Evolutionary conservation across 2,888 invertebrate genomes (phyloP).

Genomic region (Drosophila siamana): DNA sequence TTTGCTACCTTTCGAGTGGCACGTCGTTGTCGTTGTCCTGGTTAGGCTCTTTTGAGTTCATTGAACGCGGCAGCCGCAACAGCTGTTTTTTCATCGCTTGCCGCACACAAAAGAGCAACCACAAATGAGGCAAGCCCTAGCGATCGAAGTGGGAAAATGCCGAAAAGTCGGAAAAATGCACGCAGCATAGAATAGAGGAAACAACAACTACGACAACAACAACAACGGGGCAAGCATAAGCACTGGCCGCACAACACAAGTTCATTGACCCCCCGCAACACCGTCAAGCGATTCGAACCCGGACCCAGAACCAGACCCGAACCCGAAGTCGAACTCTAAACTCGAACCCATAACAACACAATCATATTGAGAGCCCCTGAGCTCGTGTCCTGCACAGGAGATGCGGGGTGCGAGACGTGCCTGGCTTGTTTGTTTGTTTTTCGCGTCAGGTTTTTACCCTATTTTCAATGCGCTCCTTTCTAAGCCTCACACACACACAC

Average conservation of each 20-base stretch:
- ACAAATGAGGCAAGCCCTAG: slow-evolving; percentile 11
- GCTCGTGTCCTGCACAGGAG: slow-evolving; percentile 16
- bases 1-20: slow-evolving; percentile 15
- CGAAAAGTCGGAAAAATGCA: slow-evolving; percentile 20
- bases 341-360: no score
- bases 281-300: background rate
- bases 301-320: background rate
- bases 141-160: slow-evolving; percentile 25
- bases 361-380: slow-evolving; percentile 8
- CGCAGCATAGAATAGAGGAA: slow-evolving; percentile 13
- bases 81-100: slow-evolving; percentile 67
- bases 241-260: slow-evolving; percentile 44
- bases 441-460: slow-evolving; percentile 81
- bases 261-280: slow-evolving; percentile 44
- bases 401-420: slow-evolving; percentile 29
- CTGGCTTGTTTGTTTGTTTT: slow-evolving; percentile 74
- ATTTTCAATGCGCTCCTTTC: slow-evolving; percentile 68
- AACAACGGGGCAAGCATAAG: background rate
- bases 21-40: slow-evolving; percentile 8
- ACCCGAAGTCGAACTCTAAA: background rate
- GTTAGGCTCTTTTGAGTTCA: slow-evolving; percentile 55
- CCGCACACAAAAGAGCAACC: slow-evolving; percentile 29
- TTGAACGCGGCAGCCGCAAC: slow-evolving; percentile 59
- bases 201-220: background rate
- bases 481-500: slow-evolving; percentile 42